phyloP scores from a whole-genome alignment of 2,113 vertebrate species.

The Lamprotornis superbus region DNA sequence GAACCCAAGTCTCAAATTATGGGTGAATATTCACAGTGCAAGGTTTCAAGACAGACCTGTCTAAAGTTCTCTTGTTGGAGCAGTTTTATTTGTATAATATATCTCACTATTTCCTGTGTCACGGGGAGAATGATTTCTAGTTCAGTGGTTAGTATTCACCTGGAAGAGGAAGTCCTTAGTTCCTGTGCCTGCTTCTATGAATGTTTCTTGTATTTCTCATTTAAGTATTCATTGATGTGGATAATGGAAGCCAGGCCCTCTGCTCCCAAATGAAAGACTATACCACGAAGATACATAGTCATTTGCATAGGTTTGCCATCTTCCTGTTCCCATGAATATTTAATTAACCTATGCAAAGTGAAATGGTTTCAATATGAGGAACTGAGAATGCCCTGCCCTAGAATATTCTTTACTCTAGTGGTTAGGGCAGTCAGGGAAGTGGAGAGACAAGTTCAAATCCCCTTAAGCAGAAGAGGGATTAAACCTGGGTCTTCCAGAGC shows the following conservation, averaged over 20 bases:
- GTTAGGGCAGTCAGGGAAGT: slow-evolving; percentile 50
- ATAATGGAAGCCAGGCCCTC: slow-evolving; percentile 47
- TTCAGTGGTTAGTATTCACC: slow-evolving; percentile 39
- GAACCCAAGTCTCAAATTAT: slow-evolving; percentile 36
- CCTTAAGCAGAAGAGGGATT: slow-evolving; percentile 42
- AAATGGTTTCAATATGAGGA: slow-evolving; percentile 60
- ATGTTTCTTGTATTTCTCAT: slow-evolving; percentile 47
- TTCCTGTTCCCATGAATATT: slow-evolving; percentile 64
- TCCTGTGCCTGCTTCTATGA: slow-evolving; percentile 37
- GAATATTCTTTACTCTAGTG: slow-evolving; percentile 42
- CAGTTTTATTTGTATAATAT: slow-evolving; percentile 55
- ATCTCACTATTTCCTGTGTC: slow-evolving; percentile 47
- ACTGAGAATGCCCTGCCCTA: slow-evolving; percentile 51
- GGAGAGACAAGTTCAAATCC: slow-evolving; percentile 61
- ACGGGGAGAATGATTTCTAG: not conserved
- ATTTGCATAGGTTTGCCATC: slow-evolving; percentile 59
- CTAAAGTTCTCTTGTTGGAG: slow-evolving; percentile 53
- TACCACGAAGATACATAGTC: not conserved
- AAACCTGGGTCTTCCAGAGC: slow-evolving; percentile 10
- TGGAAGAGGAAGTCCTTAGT: slow-evolving; percentile 59
- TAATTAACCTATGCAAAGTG: slow-evolving; percentile 61
- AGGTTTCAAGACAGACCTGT: slow-evolving; percentile 54
- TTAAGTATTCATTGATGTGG: slow-evolving; percentile 66
- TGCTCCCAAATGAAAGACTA: slow-evolving; percentile 60
- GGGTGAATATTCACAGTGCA: slow-evolving; percentile 48